These are phyloP conservation scores for Monopterus albus DNA, from an alignment of 2,113 vertebrate species.

Conservation along the genomic window DNA sequence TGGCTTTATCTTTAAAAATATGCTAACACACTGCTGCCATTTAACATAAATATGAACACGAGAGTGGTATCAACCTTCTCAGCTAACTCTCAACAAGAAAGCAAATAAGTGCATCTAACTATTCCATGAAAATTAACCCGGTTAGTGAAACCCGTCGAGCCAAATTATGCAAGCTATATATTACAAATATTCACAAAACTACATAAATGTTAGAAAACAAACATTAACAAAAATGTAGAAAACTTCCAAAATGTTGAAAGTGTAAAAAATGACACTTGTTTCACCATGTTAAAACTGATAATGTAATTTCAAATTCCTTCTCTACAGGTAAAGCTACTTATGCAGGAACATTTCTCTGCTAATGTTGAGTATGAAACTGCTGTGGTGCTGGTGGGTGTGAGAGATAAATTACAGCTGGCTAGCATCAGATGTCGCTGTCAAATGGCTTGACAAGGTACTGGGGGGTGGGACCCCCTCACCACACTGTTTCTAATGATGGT, in stretches of 20 bases:
- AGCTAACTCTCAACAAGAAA: background rate
- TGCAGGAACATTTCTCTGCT: slow-evolving; percentile 20
- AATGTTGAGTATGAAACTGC: slow-evolving; percentile 25
- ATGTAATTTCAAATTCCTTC: slow-evolving; percentile 41
- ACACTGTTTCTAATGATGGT: slow-evolving; percentile 23
- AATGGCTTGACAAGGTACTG: slow-evolving; percentile 30
- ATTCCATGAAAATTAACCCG: slow-evolving; percentile 10
- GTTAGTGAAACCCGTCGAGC: slow-evolving; percentile 19
- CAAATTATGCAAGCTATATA: slow-evolving; percentile 42
- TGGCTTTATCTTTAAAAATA: no score
- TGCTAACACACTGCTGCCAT: no score
- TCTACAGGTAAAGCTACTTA: slow-evolving; percentile 47
- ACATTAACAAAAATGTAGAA: slow-evolving; percentile 81
- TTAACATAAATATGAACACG: no score
- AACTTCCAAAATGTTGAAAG: slow-evolving; percentile 80
- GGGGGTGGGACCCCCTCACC: slow-evolving; percentile 16
- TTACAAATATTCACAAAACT: slow-evolving; percentile 47
- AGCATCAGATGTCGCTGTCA: slow-evolving; percentile 44
- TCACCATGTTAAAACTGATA: slow-evolving; percentile 43
- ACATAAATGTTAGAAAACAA: slow-evolving; percentile 77
- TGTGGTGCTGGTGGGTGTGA: background rate
- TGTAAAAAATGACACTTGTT: slow-evolving; percentile 73
- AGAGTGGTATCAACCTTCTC: background rate
- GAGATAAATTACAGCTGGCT: slow-evolving; percentile 49
- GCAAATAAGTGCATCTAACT: background rate